Base-by-base conservation (phyloP, 2,113 vertebrate genomes). In the Calypte anna region DNA sequence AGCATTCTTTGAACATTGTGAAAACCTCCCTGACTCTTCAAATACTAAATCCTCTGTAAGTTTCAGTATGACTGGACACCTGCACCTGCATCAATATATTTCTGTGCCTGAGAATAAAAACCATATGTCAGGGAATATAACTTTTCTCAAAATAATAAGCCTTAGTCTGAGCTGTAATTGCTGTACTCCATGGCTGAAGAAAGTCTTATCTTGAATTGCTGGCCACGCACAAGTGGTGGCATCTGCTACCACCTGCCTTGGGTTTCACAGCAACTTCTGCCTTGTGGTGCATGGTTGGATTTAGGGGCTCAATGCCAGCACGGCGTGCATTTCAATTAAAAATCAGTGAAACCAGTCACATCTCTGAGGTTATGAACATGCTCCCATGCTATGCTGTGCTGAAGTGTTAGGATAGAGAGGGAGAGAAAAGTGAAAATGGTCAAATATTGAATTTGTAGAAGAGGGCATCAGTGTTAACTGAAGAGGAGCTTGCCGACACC, bases 21-120 rank as follows among this genome's bases (percentile, higher is more conserved):
- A 55, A 88, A 40, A 36, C 48, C 69, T 92, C 24, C 33, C 11
- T 78, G 14, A 48, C 19, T 55, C 64, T 90, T 86, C 27, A 93
- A 77, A 51, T 78, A 67, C 62, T 79, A 58, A 83, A 76, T 61
- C 28, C n/a, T 80, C 43, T 82, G 4, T 67, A 57, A 88, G 79
- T 96, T 96, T 97, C 82, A 44, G 21, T 93, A 81, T 74, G 40
- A 36, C 23, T 78, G 61, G 44, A 70, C 61, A 77, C 59, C 70
- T 64, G 40, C 94, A 96, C 76, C 90, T 95, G 87, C 76, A 86
- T 59, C 57, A 51, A 30, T 5, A 2, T 21, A 44, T 51, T 86
- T 91, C n/a, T 40, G 67, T 81, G 79, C 18, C 43, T 57, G 55
- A 88, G 53, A 88, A 28, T 88, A 82, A 75, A 77, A 62, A 38